Percentiles rank a stretch among this genome's conserved stretches.
Conservation (phyloP, 2,113 vertebrate species). For the Machaerirhynchus nigripectus region DNA sequence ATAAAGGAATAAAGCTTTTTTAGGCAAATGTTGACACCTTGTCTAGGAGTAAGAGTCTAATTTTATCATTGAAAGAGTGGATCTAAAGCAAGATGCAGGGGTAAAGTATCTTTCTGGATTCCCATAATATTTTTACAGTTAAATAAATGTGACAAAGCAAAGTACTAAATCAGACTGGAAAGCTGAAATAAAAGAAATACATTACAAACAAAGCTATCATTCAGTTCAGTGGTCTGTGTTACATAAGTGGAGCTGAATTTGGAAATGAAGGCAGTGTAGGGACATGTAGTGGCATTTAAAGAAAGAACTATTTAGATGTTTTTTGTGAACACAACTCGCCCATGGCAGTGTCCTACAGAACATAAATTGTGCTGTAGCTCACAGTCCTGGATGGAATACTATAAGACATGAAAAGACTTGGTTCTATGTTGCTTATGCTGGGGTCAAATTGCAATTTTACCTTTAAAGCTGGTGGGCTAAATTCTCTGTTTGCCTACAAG, state of each 20-base stretch:
- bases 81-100: not conserved
- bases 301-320: not conserved
- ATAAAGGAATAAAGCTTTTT: conserved; percentile 29
- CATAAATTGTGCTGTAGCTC: not conserved
- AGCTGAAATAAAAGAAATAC: conserved; percentile 1
- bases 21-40: conserved; percentile 17
- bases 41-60: conserved; percentile 33
- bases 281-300: not conserved
- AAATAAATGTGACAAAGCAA: not conserved
- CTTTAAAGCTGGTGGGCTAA: not conserved
- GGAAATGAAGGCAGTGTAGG: not conserved
- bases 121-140: not conserved
- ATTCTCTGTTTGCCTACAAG: not conserved
- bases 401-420: not conserved
- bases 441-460: not conserved
- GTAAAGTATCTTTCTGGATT: not conserved
- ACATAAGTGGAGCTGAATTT: not conserved
- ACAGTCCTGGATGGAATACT: not conserved
- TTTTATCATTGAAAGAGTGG: not conserved
- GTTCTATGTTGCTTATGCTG: not conserved
- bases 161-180: not conserved
- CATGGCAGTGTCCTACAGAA: not conserved
- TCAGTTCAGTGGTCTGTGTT: not conserved
- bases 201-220: not conserved
- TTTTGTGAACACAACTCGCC: not conserved